A percentile compares a stretch with the other conserved stretches of the same genome.
These are phyloP conservation scores for Ibidorhyncha struthersii DNA, from an alignment of 2,113 vertebrate species.

Conservation along the genomic window DNA sequence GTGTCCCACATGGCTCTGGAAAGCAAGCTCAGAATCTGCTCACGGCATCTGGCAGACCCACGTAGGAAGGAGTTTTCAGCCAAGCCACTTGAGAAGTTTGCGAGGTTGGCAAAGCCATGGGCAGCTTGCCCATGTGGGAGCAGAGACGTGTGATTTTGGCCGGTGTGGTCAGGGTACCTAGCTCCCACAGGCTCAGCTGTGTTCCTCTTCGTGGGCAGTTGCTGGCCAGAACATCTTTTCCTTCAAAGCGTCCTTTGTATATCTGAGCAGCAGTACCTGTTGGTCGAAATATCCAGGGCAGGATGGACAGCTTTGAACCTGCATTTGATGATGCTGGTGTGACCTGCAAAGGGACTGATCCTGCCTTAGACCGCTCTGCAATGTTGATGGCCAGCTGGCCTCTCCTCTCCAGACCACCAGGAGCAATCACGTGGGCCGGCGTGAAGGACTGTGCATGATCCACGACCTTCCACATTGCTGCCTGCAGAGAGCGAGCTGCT, in stretches of 20 bases:
- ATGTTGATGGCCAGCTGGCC: neutral
- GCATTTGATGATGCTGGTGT: neutral
- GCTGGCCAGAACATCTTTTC: neutral
- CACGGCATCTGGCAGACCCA: neutral
- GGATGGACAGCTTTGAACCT: neutral
- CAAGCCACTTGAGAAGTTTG: neutral
- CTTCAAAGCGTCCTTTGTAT: neutral
- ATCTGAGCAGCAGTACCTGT: neutral
- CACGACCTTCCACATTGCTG: neutral
- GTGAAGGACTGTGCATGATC: neutral
- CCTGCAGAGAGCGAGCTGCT: neutral
- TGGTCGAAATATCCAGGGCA: neutral
- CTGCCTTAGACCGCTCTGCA: neutral
- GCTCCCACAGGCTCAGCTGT: neutral
- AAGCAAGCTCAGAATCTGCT: neutral
- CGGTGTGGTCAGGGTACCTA: neutral
- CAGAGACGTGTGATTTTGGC: fast-evolving
- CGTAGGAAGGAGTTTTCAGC: neutral
- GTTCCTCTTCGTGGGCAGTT: neutral
- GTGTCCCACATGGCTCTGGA: neutral
- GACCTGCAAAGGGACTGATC: neutral
- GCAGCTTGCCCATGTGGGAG: neutral
- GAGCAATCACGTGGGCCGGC: fast-evolving
- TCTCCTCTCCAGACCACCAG: neutral
- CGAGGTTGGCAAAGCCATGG: neutral